Evolutionary conservation across 2,797 vertebrate genomes (phyloP).

Genomic region (Babyrousa celebensis): DNA sequence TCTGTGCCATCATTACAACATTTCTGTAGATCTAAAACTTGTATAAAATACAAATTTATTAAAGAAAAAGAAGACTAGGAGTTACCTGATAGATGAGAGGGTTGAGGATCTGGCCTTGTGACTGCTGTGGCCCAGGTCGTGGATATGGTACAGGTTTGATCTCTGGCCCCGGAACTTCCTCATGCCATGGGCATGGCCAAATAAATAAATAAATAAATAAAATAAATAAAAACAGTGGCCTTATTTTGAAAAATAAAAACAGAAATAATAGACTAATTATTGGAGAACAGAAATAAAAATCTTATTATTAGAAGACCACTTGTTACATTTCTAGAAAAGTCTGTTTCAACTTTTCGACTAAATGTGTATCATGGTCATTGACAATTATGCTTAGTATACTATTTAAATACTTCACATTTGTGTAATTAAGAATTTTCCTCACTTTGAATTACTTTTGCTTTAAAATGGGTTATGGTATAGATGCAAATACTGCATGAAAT

Average conservation of each 20-base stretch:
- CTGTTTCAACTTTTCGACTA: slow-evolving; percentile 38
- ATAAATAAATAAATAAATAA: too few species aligned
- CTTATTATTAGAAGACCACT: slow-evolving; percentile 1
- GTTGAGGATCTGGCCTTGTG: too few species aligned
- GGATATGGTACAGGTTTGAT: too few species aligned
- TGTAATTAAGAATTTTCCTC: slow-evolving; percentile 30
- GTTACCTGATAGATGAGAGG: too few species aligned
- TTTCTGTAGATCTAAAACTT: slow-evolving; percentile 19
- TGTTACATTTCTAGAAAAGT: slow-evolving; percentile 44
- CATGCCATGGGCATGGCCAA: too few species aligned
- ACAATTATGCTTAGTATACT: not conserved
- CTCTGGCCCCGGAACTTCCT: too few species aligned
- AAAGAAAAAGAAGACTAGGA: not conserved
- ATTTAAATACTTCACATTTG: not conserved
- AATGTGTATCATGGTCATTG: not conserved
- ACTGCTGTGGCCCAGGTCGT: too few species aligned
- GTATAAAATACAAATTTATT: not conserved
- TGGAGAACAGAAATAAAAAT: too few species aligned
- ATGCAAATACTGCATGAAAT: not conserved
- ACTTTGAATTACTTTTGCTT: slow-evolving; percentile 39
- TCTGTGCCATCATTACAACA: not conserved
- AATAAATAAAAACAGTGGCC: too few species aligned
- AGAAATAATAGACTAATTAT: too few species aligned
- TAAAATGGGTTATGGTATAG: not conserved
- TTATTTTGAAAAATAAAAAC: too few species aligned